Evolutionary conservation across 2,797 vertebrate species (phyloP), one percentile per base, ranked within the genome.

Genomic region (Psittacula derbiana): DNA sequence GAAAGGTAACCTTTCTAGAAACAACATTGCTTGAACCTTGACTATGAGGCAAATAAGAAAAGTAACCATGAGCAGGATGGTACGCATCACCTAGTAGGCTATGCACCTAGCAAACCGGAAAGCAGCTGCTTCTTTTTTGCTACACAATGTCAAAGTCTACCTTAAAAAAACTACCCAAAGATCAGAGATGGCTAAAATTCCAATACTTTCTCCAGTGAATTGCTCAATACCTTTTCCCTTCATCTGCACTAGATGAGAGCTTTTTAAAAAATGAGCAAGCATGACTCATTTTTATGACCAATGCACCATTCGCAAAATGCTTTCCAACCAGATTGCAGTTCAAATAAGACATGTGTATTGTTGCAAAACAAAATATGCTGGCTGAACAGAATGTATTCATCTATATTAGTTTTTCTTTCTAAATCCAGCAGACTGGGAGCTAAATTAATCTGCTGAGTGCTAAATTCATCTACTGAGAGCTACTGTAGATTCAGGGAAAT

Each of bases 381-480:
- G 93, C 91, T 96, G 95, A 95, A 96, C 91, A 94, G 95, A 96
- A 96, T 95, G 92, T 94, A 94, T 95, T 95, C 93, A 91, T 92
- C 93, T 96, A 94, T 96, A 96, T 96, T 92, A 95, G 93, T 88
- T 96, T 95, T 96, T 76, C 91, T 95, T 96, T 96, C 95, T 96
- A 96, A 94, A 95, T 96, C 85, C 92, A 96, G 93, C 85, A 91
- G 93, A 62, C 94, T 95, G 88, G 85, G 91, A 96, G 91, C 96
- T 96, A 97, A 96, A 96, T 96, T 96, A 96, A 95, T 96, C 93
- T 97, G 93, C 93, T 96, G 96, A 96, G 90, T 96, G 95, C 95
- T 97, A 96, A 96, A 96, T 96, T 94, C 80, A 93, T 94, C 94
- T 88, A 88, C 94, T 80, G 93, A 93, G 92, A 96, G 87, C 94